phyloP scores from a whole-genome alignment of 2,797 vertebrate genomes.

The Poecilia gillii region DNA sequence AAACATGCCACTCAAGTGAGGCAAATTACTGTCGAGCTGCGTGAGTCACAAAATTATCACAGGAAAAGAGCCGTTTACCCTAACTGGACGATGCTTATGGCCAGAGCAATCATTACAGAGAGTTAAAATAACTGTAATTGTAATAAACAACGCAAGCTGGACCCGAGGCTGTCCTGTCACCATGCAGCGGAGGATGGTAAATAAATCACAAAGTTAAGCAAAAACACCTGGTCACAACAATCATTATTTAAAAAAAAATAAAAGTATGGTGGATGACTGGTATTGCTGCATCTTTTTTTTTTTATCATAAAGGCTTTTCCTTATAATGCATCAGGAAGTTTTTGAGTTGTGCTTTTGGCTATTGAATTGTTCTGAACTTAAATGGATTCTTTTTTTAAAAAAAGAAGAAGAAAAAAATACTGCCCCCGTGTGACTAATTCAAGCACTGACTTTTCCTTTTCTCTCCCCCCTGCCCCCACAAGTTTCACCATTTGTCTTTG shows the following conservation, averaged over 20 bases:
- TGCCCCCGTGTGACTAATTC: constrained; percentile 32
- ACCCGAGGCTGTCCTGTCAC: neutral
- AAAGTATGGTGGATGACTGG: neutral
- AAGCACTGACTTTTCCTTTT: constrained; percentile 7
- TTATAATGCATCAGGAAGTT: neutral
- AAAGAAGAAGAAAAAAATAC: neutral
- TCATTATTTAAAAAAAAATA: neutral
- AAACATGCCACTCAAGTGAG: neutral
- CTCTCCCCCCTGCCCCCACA: neutral
- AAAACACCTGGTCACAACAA: neutral
- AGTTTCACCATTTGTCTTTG: neutral
- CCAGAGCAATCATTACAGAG: neutral
- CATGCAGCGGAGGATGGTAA: neutral
- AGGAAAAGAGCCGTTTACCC: neutral
- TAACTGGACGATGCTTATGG: neutral
- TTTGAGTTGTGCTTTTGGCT: neutral
- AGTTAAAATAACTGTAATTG: neutral
- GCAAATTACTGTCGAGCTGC: neutral
- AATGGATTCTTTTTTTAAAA: neutral
- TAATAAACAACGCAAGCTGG: neutral
- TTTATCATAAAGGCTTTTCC: neutral
- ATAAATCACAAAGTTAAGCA: neutral
- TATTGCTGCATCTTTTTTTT: neutral
- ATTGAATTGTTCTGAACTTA: neutral
- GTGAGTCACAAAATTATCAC: neutral